Base-by-base conservation (phyloP, 2,888 invertebrate species). In the Philopedon plagiatum region DNA sequence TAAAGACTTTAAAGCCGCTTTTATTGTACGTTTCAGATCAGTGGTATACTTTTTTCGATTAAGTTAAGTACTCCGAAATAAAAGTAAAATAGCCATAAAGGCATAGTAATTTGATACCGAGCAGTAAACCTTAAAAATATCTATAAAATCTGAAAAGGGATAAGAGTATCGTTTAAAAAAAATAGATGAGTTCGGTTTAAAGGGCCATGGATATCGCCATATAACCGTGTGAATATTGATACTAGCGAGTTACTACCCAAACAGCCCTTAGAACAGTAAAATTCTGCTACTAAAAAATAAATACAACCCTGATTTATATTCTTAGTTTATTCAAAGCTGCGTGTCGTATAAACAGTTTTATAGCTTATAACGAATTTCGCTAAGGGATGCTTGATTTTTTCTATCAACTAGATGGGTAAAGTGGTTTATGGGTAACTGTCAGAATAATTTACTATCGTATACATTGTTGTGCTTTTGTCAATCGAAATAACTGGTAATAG, bases 331-430 rank as follows among this genome's bases (percentile, higher is more conserved):
- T 80, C 81, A 81, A 81, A 81, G 77, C 76, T 68, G 77, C 75
- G 75, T n/a, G 39, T 80, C 81, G 79, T 80, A 81, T 80, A 77
- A 76, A 76, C 74, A 71, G 56, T 79, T 82, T 82, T 82, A 82
- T 81, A 75, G 81, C 81, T 79, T 82, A 82, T 82, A 82, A 82
- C 81, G 82, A 80, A 82, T 82, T 80, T 81, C 75, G 78, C 77
- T 76, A 77, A 80, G 80, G 81, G 81, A 79, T 79, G 78, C 73
- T 77, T 73, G 77, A 77, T 77, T 76, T 75, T 77, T 76, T 76
- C 75, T 70, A 70, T 74, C 64, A 69, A 72, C 67, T 58, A 67
- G 64, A 71, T 71, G 61, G 75, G 70, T 75, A 72, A 58, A 58
- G 73, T 73, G 75, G 74, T 77, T 77, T 76, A 77, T 73, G 51